phyloP scores from a whole-genome alignment of 2,888 invertebrate species.

The Aphidoletes aphidimyza region DNA sequence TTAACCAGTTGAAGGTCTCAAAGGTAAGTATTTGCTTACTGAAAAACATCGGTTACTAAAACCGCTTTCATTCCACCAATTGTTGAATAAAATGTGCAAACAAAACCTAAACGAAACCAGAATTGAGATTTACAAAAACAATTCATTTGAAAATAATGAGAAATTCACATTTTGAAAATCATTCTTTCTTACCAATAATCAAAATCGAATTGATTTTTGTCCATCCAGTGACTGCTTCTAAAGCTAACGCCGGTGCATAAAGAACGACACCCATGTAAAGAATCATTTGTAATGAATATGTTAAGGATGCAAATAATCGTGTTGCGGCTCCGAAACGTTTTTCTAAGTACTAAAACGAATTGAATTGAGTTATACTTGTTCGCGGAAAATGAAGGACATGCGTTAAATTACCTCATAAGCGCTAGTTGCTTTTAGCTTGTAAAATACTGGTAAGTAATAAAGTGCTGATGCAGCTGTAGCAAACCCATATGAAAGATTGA shows the following conservation, averaged over 20 bases:
- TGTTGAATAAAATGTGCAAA: conserved; percentile 87
- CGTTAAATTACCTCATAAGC: conserved; percentile 81
- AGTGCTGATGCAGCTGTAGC: conserved; percentile 82
- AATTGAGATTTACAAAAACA: conserved; percentile 16
- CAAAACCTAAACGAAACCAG: conserved; percentile 68
- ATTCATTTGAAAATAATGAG: neutral
- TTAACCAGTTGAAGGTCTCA: neutral
- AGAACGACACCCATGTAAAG: conserved; percentile 91
- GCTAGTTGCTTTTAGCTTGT: conserved; percentile 83
- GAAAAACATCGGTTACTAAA: conserved; percentile 85
- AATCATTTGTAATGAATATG: conserved; percentile 90
- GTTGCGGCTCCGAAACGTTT: conserved; percentile 82
- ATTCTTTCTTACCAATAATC: conserved; percentile 69
- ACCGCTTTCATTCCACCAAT: conserved; percentile 94
- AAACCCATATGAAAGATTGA: conserved; percentile 79
- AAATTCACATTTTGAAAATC: neutral
- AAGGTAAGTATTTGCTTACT: conserved; percentile 61
- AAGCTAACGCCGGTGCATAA: conserved; percentile 91
- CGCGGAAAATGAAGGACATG: too few relatives aligned
- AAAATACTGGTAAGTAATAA: conserved; percentile 86
- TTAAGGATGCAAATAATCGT: conserved; percentile 81
- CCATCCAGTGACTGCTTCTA: conserved; percentile 87
- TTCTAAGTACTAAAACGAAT: conserved; percentile 80
- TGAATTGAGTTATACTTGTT: neutral
- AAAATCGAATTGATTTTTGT: conserved; percentile 78